Evolutionary conservation across 2,113 vertebrate species (phyloP), one percentile per base, ranked within the genome.

Genomic region (Sorex araneus): DNA sequence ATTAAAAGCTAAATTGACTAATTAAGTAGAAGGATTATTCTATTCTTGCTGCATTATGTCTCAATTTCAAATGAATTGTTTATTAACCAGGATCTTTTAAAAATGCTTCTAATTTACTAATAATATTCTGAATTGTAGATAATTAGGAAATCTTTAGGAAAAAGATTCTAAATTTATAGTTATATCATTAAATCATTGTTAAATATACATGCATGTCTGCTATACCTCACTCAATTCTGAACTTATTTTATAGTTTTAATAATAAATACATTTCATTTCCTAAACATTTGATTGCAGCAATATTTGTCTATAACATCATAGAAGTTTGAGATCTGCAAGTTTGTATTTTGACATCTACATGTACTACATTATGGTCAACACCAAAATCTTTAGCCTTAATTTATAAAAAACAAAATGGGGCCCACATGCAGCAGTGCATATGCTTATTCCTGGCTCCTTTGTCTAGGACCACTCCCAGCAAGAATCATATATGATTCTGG

Each of bases 41-140:
- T 50, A 13, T 10, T 50, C 47, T 50, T 50, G 47, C 13, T 50
- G 13, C 9, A 50, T 9, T 50, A 13, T 13, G 6, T 50, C 47
- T 50, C 9, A 50, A 50, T 50, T 50, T 50, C 2, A 50, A 50
- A 50, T 50, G 6, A 47, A 47, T 47, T 6, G 45, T 11, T 47
- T 47, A 7, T 47, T 47, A 47, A 47, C 45, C 47, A 50, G 10
- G 47, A 50, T 13, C 47, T 50, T 50, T 50, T 50, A 50, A 50
- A 47, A 12, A 50, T 79, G 23, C 27, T 87, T 47, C 12, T 91
- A 36, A 50, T 43, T 69, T 9, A 91, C 74, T 78, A 83, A 18
- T 34, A 85, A 74, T 3, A 69, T 84, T 79, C 28, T 79, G n/a
- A 67, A 10, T 60, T 60, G 21, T 50, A 36, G 82, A 13, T 95